These are phyloP conservation scores for Myotis davidii DNA, from an alignment of 2,113 vertebrate genomes.

Conservation along the genomic window DNA sequence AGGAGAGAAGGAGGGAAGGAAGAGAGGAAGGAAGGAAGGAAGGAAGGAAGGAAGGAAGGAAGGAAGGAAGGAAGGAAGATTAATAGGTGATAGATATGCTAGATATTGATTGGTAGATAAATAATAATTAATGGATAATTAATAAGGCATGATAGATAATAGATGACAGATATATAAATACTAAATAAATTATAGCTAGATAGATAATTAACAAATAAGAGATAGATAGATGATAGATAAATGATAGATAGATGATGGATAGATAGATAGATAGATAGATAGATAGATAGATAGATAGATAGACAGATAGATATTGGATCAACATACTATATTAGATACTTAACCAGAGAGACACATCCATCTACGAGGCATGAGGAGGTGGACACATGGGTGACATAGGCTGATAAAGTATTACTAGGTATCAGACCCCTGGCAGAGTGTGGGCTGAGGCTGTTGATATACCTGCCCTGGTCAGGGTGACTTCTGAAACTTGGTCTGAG, in stretches of 20 bases:
- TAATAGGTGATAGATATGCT: background rate
- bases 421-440: background rate
- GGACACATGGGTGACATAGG: background rate
- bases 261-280: background rate
- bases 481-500: background rate
- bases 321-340: background rate
- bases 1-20: background rate
- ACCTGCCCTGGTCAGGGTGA: background rate
- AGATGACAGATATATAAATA: no score
- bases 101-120: background rate
- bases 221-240: background rate
- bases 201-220: background rate
- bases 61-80: background rate
- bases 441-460: no score
- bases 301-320: background rate
- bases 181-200: background rate
- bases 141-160: background rate
- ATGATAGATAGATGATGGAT: background rate
- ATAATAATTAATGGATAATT: background rate
- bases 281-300: background rate
- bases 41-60: background rate
- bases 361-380: background rate
- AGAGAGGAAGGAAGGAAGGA: background rate
- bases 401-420: no score
- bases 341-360: background rate